Evolutionary conservation across 2,888 invertebrate genomes (phyloP).

Genomic region (Hartigia nigra): DNA sequence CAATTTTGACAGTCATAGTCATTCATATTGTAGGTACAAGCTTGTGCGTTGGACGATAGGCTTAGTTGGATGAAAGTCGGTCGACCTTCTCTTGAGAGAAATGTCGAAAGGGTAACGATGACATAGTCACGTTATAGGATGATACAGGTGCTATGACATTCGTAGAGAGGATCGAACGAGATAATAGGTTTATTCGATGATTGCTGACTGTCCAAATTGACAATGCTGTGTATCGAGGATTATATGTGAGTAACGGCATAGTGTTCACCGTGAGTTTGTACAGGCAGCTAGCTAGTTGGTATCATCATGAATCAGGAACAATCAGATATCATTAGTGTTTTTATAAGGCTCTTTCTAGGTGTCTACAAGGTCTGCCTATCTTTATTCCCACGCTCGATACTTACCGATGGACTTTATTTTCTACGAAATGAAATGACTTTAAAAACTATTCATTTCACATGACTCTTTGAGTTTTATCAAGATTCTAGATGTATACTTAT

Average conservation of each 20-base stretch:
- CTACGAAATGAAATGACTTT: neutral
- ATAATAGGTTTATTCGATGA: neutral
- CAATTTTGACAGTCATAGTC: neutral
- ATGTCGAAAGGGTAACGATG: neutral
- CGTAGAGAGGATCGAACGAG: neutral
- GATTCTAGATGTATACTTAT: neutral
- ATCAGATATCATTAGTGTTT: constrained; percentile 64
- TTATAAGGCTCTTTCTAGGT: constrained; percentile 42
- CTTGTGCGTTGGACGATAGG: neutral
- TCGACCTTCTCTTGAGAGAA: neutral
- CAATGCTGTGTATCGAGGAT: neutral
- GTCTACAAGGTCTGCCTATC: constrained; percentile 34
- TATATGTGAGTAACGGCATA: constrained; percentile 16
- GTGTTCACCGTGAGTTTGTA: constrained; percentile 17
- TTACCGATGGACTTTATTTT: neutral
- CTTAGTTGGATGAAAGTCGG: neutral
- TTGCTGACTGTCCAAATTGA: neutral
- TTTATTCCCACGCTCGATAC: constrained; percentile 39
- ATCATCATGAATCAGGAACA: constrained; percentile 61
- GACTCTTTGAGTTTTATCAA: neutral
- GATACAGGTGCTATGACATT: neutral
- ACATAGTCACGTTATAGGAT: neutral
- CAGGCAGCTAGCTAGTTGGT: constrained; percentile 40
- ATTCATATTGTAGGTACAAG: neutral
- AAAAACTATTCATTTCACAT: neutral